Percentiles rank a stretch among this genome's conserved stretches.
Conservation (phyloP, 2,797 vertebrate genomes). For the Mormyrops boulengeri region DNA sequence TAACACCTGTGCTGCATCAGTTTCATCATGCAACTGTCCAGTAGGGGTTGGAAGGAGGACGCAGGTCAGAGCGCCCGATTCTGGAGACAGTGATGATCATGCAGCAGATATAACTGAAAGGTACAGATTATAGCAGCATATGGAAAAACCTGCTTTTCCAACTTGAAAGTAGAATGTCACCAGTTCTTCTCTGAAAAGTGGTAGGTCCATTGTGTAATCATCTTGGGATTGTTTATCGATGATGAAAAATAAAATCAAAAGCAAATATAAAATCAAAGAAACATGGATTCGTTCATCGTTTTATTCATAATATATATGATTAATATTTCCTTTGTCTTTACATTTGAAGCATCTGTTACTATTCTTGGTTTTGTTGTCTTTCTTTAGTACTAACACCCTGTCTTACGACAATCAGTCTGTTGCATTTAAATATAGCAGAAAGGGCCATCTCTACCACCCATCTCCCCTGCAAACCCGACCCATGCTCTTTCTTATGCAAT, state of each 20-base stretch:
- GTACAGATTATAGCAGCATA: background rate
- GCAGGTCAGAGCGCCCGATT: conserved; percentile 18
- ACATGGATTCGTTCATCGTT: background rate
- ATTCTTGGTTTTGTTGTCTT: background rate
- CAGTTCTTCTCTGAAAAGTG: background rate
- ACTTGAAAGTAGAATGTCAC: background rate
- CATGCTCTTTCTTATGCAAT: conserved; percentile 40
- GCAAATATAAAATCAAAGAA: background rate
- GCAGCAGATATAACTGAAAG: background rate
- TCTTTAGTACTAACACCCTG: conserved; percentile 9
- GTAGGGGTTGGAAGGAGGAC: conserved; percentile 21
- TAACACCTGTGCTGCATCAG: conserved; percentile 38
- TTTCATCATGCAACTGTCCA: conserved; percentile 35
- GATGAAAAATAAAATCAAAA: background rate
- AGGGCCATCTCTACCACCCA: conserved; percentile 26
- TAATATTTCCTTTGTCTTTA: background rate
- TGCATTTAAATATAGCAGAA: background rate
- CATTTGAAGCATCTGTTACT: conserved; percentile 15
- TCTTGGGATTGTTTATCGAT: background rate
- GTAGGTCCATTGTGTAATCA: background rate
- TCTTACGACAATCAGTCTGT: conserved; percentile 17
- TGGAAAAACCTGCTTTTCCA: background rate
- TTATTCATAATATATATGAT: background rate
- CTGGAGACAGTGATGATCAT: background rate
- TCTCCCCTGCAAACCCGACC: conserved; percentile 32